Conservation (phyloP, 2,888 invertebrate species). For the Acleris literana region DNA sequence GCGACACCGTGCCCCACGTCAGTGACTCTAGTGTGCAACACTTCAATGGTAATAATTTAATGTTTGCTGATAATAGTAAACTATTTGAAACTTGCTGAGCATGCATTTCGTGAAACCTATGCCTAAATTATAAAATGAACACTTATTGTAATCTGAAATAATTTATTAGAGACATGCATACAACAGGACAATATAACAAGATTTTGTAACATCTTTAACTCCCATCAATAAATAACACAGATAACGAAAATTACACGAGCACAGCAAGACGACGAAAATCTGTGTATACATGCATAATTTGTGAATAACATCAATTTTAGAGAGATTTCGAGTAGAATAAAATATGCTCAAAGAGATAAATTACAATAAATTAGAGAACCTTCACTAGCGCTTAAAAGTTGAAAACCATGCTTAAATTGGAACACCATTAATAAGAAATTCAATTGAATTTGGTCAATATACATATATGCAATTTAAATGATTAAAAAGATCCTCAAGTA, state of each 20-base stretch:
- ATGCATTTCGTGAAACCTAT: too few relatives aligned
- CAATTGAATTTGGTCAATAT: too few relatives aligned
- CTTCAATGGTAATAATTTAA: too few relatives aligned
- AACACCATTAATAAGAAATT: constrained; percentile 5
- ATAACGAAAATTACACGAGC: constrained; percentile 67
- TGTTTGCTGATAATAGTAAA: too few relatives aligned
- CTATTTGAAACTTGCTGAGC: too few relatives aligned
- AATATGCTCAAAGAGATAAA: constrained; percentile 8
- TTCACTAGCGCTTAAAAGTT: background rate
- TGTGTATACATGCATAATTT: constrained; percentile 28
- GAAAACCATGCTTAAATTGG: constrained; percentile 5
- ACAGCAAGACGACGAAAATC: constrained; percentile 67
- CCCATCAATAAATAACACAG: constrained; percentile 63
- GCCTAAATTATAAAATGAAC: background rate
- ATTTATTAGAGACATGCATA: constrained; percentile 75
- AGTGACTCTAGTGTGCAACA: too few relatives aligned
- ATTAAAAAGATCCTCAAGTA: constrained; percentile 5
- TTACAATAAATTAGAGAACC: background rate
- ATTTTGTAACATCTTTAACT: constrained; percentile 69
- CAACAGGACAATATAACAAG: constrained; percentile 75
- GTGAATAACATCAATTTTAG: constrained; percentile 8
- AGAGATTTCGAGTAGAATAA: constrained; percentile 9
- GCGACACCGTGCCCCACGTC: too few relatives aligned
- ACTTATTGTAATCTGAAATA: constrained; percentile 53
- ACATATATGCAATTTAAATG: too few relatives aligned